Conservation (phyloP, 2,888 invertebrate species). For the Andricus curvator region DNA sequence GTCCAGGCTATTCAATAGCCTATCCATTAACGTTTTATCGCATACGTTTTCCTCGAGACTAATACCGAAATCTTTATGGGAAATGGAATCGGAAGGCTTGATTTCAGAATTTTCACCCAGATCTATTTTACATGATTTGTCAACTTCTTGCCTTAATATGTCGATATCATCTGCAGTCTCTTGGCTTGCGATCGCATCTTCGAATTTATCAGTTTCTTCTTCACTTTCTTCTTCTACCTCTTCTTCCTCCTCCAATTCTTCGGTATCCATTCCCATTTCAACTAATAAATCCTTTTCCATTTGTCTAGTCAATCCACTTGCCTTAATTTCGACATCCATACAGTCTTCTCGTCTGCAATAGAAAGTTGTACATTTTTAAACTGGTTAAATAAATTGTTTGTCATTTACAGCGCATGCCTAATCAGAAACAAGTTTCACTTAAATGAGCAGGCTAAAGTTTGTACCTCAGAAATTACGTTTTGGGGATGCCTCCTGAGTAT, state of each 20-base stretch:
- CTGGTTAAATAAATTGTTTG: not conserved
- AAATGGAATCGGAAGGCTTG: slow-evolving; percentile 6
- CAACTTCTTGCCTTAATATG: slow-evolving; percentile 10
- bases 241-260: slow-evolving; percentile 66
- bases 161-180: slow-evolving; percentile 47
- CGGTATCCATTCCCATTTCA: slow-evolving; percentile 80
- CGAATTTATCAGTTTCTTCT: slow-evolving; percentile 66
- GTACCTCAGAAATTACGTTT: too few species aligned
- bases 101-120: slow-evolving; percentile 13
- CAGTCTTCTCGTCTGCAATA: slow-evolving; percentile 86
- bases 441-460: too few species aligned
- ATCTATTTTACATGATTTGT: slow-evolving; percentile 45
- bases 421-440: too few species aligned
- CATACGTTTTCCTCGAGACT: slow-evolving; percentile 26
- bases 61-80: not conserved
- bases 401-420: not conserved
- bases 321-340: slow-evolving; percentile 93
- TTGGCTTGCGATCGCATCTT: slow-evolving; percentile 73
- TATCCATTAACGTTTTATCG: not conserved
- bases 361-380: slow-evolving; percentile 15
- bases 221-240: slow-evolving; percentile 73
- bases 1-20: not conserved
- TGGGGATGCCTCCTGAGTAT: too few species aligned
- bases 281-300: slow-evolving; percentile 86
- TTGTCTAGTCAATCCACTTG: slow-evolving; percentile 92